A percentile compares a stretch with the other conserved stretches of the same genome.
phyloP scores from a whole-genome alignment of 2,113 vertebrate species.

The Acrocephalus arundinaceus region DNA sequence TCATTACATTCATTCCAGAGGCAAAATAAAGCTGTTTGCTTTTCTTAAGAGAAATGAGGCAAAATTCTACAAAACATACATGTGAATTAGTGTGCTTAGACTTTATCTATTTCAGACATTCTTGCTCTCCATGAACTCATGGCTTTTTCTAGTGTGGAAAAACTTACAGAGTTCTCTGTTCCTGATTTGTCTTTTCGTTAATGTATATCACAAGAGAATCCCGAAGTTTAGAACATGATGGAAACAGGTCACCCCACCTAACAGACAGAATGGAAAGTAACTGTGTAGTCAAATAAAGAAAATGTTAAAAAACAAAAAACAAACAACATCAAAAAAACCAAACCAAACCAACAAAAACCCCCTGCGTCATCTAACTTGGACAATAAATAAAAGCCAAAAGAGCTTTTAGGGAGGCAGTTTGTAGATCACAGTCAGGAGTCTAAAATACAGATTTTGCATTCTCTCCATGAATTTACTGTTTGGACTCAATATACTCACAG shows the following conservation, averaged over 20 bases:
- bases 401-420: background rate
- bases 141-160: background rate
- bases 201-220: background rate
- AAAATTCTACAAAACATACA: background rate
- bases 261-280: background rate
- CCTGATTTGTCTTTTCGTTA: background rate
- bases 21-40: constrained; percentile 6
- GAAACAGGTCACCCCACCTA: background rate
- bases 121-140: background rate
- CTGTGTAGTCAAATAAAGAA: background rate
- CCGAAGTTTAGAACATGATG: background rate
- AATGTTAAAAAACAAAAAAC: background rate
- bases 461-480: background rate
- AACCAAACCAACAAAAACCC: background rate
- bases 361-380: background rate
- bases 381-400: background rate
- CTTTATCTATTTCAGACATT: background rate
- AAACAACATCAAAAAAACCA: no score
- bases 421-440: background rate
- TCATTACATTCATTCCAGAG: background rate
- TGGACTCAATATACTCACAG: background rate
- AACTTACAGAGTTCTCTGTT: background rate
- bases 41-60: background rate
- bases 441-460: background rate
- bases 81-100: background rate